These are phyloP conservation scores for Prostheceraeus crozeri DNA, from an alignment of 2,888 invertebrate species.

Conservation along the genomic window DNA sequence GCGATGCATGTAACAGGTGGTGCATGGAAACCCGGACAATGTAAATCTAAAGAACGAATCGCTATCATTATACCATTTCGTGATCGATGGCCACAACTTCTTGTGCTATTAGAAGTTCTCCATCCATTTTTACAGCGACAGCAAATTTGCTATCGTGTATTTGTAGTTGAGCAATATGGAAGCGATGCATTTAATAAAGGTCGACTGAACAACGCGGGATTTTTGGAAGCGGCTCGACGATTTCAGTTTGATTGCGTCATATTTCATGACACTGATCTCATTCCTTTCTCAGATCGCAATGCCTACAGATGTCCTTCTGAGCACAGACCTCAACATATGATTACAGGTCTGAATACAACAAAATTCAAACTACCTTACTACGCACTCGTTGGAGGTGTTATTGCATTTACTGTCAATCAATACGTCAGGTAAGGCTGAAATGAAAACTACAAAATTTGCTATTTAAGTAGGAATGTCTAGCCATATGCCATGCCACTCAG, in stretches of 20 bases:
- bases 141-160: conserved; percentile 32
- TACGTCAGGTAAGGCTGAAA: no score
- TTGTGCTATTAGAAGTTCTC: conserved; percentile 21
- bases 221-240: conserved; percentile 9
- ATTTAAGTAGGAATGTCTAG: no score
- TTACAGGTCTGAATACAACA: conserved; percentile 10
- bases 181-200: conserved; percentile 34
- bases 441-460: no score
- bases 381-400: conserved; percentile 13
- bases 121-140: conserved; percentile 29
- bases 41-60: not conserved
- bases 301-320: conserved; percentile 27
- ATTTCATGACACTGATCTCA: conserved; percentile 35
- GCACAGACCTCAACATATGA: conserved; percentile 9
- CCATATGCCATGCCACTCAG: no score
- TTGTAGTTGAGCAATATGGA: conserved; percentile 33
- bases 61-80: conserved; percentile 35
- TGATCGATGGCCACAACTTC: conserved; percentile 24
- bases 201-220: conserved; percentile 32
- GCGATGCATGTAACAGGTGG: no score
- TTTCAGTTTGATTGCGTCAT: conserved; percentile 34
- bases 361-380: conserved; percentile 31
- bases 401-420: conserved; percentile 28
- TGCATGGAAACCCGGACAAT: conserved; percentile 16
- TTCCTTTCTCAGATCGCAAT: not conserved